Base-by-base conservation (phyloP, 1,140 invertebrate species). In the Tetraneura akinire region DNA sequence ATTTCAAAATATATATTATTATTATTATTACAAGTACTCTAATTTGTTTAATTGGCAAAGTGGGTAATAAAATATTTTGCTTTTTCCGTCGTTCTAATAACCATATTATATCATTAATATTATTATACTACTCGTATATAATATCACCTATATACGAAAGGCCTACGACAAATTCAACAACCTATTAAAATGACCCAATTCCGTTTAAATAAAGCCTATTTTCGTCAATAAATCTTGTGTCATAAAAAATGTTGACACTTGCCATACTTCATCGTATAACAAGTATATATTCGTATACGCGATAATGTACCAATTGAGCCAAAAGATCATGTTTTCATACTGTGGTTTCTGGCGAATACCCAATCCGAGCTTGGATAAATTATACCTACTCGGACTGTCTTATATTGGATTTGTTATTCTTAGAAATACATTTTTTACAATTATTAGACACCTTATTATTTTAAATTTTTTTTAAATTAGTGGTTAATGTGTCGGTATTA, bases 141-240 rank as follows among this genome's bases (percentile, higher is more conserved):
- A n/a, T n/a, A n/a, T n/a, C n/a, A n/a, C n/a, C n/a, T n/a, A n/a
- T n/a, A n/a, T n/a, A n/a, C n/a, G n/a, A n/a, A n/a, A n/a, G 32
- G 62, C 42, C 18, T 18, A n/a, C 8, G 32, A 37, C 32, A 37
- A 37, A 8, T 37, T 4, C 32, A 37, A 37, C 6, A 55, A 13
- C 14, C 6, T 29, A 76, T 76, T 55, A 16, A 45, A 60, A 21
- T 76, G 73, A 76, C 73, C 73, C 32, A 57, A 37, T 55, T 76
- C 29, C 18, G 10, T 42, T 42, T 76, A 10, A 55, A 55, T 37
- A 42, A 32, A 76, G 18, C n/a, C n/a, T 57, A 73, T 13, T 23
- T 14, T 68, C 42, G 8, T 68, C 42, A 47, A 42, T 68, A n/a
- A 23, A 45, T 47, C 37, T 23, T 21, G 23, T 4, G 3, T 13